Evolutionary conservation across 2,888 invertebrate species (phyloP).

Genomic region (Gymnoscelis rufifasciata): DNA sequence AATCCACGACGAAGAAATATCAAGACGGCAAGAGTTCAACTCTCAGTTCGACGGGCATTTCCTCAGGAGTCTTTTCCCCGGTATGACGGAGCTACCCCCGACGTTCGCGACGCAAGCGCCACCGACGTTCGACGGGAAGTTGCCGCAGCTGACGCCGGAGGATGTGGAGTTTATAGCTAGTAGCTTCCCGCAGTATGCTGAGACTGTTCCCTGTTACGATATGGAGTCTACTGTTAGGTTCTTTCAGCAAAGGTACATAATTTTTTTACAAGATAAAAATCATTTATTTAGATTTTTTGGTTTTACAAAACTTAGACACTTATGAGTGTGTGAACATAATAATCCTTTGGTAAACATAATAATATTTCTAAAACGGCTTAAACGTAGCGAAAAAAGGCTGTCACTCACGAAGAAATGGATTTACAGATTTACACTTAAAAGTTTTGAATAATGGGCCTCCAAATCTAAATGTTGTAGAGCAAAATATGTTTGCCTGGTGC

Average conservation of each 20-base stretch:
- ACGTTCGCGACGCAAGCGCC: slow-evolving; percentile 90
- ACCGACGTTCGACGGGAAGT: slow-evolving; percentile 83
- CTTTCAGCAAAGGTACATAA: slow-evolving; percentile 79
- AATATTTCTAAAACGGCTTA: too few species aligned
- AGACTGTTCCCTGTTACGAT: slow-evolving; percentile 83
- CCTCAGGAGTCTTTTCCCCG: slow-evolving; percentile 91
- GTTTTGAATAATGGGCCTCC: too few species aligned
- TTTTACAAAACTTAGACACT: too few species aligned
- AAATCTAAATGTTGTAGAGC: too few species aligned
- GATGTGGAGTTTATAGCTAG: slow-evolving; percentile 82
- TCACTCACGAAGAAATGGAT: too few species aligned
- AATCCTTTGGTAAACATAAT: too few species aligned
- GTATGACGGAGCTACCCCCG: slow-evolving; percentile 91
- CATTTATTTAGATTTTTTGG: too few species aligned
- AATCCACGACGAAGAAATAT: slow-evolving; percentile 91
- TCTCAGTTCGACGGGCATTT: slow-evolving; percentile 89
- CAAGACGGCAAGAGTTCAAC: slow-evolving; percentile 87
- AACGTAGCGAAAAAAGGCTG: too few species aligned
- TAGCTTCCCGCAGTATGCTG: slow-evolving; percentile 83
- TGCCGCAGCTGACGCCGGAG: slow-evolving; percentile 81
- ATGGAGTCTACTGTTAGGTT: slow-evolving; percentile 85
- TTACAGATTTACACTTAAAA: too few species aligned
- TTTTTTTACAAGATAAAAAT: neutral
- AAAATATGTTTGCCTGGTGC: too few species aligned
- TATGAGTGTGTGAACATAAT: too few species aligned